Base-by-base conservation (phyloP, 1,140 invertebrate species). In the Sinonovacula constricta region DNA sequence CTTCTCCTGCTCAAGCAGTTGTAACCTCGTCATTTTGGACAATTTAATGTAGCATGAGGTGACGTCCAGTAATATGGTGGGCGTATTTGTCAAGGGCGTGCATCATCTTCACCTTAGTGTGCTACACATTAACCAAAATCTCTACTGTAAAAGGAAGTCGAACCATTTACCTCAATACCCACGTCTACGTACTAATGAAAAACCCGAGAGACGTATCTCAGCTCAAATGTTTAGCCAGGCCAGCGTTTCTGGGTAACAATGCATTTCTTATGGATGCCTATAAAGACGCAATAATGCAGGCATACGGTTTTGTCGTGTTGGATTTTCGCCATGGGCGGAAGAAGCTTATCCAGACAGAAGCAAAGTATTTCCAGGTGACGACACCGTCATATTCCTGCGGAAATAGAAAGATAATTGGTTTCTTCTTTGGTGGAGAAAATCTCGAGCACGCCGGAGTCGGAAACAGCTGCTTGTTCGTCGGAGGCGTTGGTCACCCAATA, bases 231-330 rank as follows among this genome's bases (percentile, higher is more conserved):
- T 22, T 3, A 4, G 62, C 26, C 4, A 3, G 62, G n/a, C 62
- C 30, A 39, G 7, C 34, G 62, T 65, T 65, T 65, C 62, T 33
- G 2, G 62, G 39, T 22, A 26, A 33, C 14, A 22, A 22, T 65
- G 62, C 26, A n/a, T 26, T 39, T n/a, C 34, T 39, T 18, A n/a
- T 65, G 30, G 62, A 65, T 18, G 62, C 45, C 18, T 65, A 65
- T 34, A 14, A 5, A 65, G 62, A 65, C 34, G 62, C 34, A 1
- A 36, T 2, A 4, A 36, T 0, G 62, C 4, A 15, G n/a, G 0
- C 28, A 1, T 65, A 34, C 18, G 28, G 62, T 10, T 39, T 33
- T 65, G n/a, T 65, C 1, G 62, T 65, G 3, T 22, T 65, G 4
- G 7, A 65, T 36, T 31, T 26, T 34, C 62, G 18, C 62, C 62